Base-by-base conservation (phyloP, 2,113 vertebrate genomes). In the Miniopterus natalensis region DNA sequence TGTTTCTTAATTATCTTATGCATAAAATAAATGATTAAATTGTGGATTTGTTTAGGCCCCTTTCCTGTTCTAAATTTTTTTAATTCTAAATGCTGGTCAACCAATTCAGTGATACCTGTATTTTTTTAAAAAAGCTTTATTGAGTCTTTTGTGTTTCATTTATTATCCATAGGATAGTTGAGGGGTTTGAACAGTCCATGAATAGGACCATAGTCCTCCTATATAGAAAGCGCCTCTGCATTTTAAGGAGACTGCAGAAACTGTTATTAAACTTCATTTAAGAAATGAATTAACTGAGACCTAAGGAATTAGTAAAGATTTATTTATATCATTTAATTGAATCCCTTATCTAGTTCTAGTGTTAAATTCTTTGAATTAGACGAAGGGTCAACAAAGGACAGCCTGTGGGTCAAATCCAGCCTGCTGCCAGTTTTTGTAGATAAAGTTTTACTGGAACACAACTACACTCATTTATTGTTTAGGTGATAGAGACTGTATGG, bases 191-290 rank as follows among this genome's bases (percentile, higher is more conserved):
- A 47, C 29, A 29, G 12, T 77, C 59, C 49, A 66, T 84, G 81
- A 83, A 47, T 66, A 21, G 66, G 20, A 94, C 79, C 40, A 25
- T 66, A 47, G 70, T 78, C 65, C 45, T 53, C 25, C 81, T 27
- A 36, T 51, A n/a, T 65, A 78, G 53, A 90, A 90, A 90, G 55
- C 20, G 53, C 68, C 68, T 95, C 8, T 85, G 4, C 63, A 47
- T 92, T 66, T 92, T 88, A 79, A 95, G 65, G n/a, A 90, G 87
- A 91, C 17, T 77, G 25, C 49, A 74, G 49, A 80, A 93, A 70
- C 15, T 81, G 1, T 77, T 91, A 87, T 4, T 80, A 84, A 71
- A 59, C 31, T 71, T 92, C 27, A 23, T 40, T 95, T 94, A 88
- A 79, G 29, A 88, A 93, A 71, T 61, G 11, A 90, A 45, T 85